phyloP scores from a whole-genome alignment of 2,888 invertebrate species.

The Ecliptopera silaceata region DNA sequence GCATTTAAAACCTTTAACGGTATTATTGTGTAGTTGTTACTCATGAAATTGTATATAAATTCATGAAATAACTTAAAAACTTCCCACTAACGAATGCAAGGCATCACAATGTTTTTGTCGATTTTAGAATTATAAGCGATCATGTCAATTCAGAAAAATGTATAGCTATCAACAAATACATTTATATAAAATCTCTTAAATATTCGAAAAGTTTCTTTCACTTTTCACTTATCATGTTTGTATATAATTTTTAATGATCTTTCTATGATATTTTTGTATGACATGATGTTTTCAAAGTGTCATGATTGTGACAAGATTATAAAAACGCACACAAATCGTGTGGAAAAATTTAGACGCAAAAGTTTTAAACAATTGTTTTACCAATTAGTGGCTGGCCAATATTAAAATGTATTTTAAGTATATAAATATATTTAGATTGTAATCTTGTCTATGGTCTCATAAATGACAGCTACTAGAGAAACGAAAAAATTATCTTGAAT shows the following conservation, averaged over 20 bases:
- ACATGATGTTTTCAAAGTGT: neutral
- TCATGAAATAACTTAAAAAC: neutral
- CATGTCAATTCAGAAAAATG: neutral
- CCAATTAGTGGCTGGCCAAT: slow-evolving; percentile 1
- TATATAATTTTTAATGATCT: slow-evolving; percentile 23
- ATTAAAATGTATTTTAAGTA: slow-evolving; percentile 1
- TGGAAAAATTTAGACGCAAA: slow-evolving; percentile 6
- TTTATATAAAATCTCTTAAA: neutral
- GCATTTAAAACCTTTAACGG: neutral
- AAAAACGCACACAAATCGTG: slow-evolving; percentile 19
- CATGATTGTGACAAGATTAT: slow-evolving; percentile 11
- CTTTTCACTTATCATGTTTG: slow-evolving; percentile 2
- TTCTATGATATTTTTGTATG: slow-evolving; percentile 31
- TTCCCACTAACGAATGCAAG: neutral
- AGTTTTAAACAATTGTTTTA: slow-evolving; percentile 13
- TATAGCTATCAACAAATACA: neutral
- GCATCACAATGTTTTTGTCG: neutral
- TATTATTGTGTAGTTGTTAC: neutral
- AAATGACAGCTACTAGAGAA: no score
- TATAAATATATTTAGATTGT: no score
- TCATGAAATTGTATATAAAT: neutral
- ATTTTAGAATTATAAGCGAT: neutral
- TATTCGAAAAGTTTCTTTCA: neutral
- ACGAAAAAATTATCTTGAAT: no score
- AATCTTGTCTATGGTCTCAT: no score